Base-by-base conservation (phyloP, 2,797 vertebrate genomes). In the Dendrocincla tyrannina region DNA sequence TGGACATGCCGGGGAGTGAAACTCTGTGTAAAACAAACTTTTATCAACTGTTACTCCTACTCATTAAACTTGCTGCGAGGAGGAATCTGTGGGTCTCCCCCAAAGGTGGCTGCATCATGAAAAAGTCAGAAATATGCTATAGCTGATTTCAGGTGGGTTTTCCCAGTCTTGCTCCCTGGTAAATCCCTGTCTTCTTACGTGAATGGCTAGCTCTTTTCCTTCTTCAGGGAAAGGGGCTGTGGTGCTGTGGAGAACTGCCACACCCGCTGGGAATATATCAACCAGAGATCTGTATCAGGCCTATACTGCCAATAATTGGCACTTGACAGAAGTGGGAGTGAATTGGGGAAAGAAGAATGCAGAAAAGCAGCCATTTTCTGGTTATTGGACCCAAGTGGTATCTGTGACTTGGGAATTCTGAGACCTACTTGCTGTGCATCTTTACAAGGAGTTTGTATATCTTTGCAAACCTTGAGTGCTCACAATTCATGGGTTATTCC, bases 321-420 rank as follows among this genome's bases (percentile, higher is more conserved):
- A 13, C 55, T 30, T 62, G 14, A 5, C 46, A 9, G 35, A 74
- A 41, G 17, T 13, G 22, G 30, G 47, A 39, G 11, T 17, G 52
- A 42, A 11, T 13, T 55, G 17, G 35, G 39, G 27, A 56, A 53
- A 67, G n/a, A 33, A 58, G 53, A 17, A 8, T 27, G 69, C 17
- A 41, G 68, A 70, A 68, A 50, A 67, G 7, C 16, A 84, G 25
- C 5, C 6, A 2, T 30, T 50, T 88, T 14, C 24, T 74, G 22
- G 3, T 37, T 76, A 6, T 30, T 64, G 27, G 37, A 84, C 27
- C 50, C 0, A 0, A 4, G 25, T 25, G 17, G 2, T 39, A 3
- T 27, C 56, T 28, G 8, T 76, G n/a, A 24, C 67, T 56, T 49
- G 11, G 14, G 23, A 44, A 68, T 75, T 76, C 53, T 56, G 35